Conservation (phyloP, 2,888 invertebrate species). For the Ichneumoninae sp. region DNA sequence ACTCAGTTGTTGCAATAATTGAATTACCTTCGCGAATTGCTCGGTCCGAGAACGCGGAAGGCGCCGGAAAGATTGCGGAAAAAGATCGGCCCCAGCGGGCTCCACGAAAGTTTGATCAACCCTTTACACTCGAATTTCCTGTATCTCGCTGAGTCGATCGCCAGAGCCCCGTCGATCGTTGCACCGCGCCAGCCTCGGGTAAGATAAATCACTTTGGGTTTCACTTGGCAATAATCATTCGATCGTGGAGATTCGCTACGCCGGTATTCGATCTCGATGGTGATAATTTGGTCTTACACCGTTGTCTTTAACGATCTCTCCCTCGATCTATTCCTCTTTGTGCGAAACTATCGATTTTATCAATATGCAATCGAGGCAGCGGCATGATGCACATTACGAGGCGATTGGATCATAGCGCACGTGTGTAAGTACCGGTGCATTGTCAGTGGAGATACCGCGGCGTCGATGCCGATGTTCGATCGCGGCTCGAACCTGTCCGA, state of each 20-base stretch:
- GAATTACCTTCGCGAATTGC: neutral
- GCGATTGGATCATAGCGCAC: constrained; percentile 36
- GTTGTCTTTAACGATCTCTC: constrained; percentile 48
- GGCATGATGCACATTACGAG: constrained; percentile 55
- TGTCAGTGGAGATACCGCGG: neutral
- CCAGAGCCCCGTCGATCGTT: constrained; percentile 35
- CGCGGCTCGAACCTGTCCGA: constrained; percentile 6
- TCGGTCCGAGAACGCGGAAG: neutral
- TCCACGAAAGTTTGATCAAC: constrained; percentile 43
- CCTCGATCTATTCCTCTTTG: neutral
- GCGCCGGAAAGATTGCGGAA: constrained; percentile 22
- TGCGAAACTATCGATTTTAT: constrained; percentile 55
- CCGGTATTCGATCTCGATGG: constrained; percentile 54
- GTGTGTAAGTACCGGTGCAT: constrained; percentile 4
- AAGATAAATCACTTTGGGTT: constrained; percentile 57
- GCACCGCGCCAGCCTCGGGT: constrained; percentile 13
- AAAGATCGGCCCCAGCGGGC: constrained; percentile 5
- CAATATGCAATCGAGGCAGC: constrained; percentile 43
- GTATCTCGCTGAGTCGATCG: constrained; percentile 41
- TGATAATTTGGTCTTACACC: constrained; percentile 49
- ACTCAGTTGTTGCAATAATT: neutral
- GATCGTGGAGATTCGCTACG: constrained; percentile 51
- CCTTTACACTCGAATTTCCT: constrained; percentile 49
- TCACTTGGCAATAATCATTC: constrained; percentile 62
- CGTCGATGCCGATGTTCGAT: constrained; percentile 1